Percentiles rank a stretch among this genome's conserved stretches.
phyloP scores from a whole-genome alignment of 2,888 invertebrate genomes.

The Calliphora vomitoria region DNA sequence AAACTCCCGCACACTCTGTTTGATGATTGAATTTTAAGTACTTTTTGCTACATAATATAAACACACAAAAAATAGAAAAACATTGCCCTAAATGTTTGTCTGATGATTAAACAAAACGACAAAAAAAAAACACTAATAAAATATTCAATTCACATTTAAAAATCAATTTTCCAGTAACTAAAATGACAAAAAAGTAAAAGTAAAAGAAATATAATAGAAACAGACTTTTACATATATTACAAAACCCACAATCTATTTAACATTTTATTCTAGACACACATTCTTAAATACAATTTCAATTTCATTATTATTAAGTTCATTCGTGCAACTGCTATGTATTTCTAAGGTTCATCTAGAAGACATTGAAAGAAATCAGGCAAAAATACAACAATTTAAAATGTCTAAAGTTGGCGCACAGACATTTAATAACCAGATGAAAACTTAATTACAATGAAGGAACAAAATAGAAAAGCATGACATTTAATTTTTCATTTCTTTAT shows the following conservation, averaged over 20 bases:
- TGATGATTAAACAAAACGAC: background rate
- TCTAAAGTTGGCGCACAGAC: background rate
- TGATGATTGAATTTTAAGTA: constrained; percentile 12
- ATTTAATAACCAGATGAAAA: constrained; percentile 22
- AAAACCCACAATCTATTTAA: background rate
- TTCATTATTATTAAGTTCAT: background rate
- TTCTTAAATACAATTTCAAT: background rate
- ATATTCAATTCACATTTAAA: constrained; percentile 21
- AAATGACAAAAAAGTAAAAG: background rate
- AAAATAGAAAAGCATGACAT: background rate
- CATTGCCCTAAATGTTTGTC: background rate
- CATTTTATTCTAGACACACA: background rate
- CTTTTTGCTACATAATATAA: background rate
- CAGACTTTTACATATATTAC: too few relatives aligned
- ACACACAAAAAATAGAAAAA: background rate
- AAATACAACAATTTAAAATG: background rate
- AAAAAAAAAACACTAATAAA: background rate
- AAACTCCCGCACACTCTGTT: background rate
- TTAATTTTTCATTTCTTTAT: background rate
- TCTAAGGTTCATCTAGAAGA: background rate
- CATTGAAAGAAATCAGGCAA: background rate
- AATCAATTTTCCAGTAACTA: constrained; percentile 9
- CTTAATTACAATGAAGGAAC: background rate
- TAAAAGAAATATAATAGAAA: background rate
- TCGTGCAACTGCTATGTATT: background rate